Percentiles rank a stretch among this genome's conserved stretches.
These are phyloP conservation scores for Allobates femoralis DNA, from an alignment of 2,797 vertebrate genomes.

Conservation along the genomic window DNA sequence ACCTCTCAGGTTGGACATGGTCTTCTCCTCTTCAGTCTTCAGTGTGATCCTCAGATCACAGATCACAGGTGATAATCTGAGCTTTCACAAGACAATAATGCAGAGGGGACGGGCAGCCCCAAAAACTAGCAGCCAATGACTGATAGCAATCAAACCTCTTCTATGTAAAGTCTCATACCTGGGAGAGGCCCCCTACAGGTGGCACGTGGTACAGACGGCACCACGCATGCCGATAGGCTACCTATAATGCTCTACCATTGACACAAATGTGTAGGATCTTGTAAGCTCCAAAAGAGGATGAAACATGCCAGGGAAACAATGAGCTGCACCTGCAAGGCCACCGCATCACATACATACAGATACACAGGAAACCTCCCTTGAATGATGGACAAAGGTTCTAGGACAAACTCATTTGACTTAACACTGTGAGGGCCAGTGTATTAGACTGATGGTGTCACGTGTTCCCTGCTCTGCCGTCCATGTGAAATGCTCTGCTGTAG, in stretches of 20 bases:
- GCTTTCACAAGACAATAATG: neutral
- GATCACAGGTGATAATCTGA: constrained; percentile 13
- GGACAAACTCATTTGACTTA: too few species aligned
- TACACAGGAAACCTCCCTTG: too few species aligned
- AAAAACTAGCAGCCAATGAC: neutral
- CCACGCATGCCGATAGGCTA: neutral
- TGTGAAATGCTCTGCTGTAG: too few species aligned
- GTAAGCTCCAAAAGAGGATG: constrained; percentile 6
- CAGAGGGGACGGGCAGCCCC: constrained; percentile 3
- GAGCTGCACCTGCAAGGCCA: neutral
- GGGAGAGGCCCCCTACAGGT: constrained; percentile 25
- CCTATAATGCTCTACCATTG: neutral
- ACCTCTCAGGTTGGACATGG: constrained; percentile 39
- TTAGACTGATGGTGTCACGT: too few species aligned
- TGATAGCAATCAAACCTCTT: neutral
- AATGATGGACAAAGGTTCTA: too few species aligned
- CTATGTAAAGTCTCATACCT: neutral
- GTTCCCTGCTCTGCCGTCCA: too few species aligned
- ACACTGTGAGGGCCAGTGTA: too few species aligned
- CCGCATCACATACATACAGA: too few species aligned
- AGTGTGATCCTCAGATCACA: constrained; percentile 3
- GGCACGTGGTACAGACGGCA: neutral
- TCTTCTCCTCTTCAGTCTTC: neutral
- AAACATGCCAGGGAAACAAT: neutral
- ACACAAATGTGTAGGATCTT: constrained; percentile 34